Percentiles rank a stretch among this genome's conserved stretches.
Conservation (phyloP, 2,797 vertebrate genomes). For the Prionace glauca region DNA sequence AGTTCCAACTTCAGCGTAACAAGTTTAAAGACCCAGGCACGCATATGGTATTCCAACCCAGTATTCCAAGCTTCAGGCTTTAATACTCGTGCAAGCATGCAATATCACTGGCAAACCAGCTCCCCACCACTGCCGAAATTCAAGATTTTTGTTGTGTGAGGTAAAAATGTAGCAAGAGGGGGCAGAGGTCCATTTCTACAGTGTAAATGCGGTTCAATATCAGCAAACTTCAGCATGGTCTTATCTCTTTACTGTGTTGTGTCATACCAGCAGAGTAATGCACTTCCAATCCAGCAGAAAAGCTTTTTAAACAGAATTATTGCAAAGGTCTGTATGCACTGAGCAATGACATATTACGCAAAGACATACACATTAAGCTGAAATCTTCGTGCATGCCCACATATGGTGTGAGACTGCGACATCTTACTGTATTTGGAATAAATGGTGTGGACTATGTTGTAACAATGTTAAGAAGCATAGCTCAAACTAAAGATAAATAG, state of each 20-base stretch:
- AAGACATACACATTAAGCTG: background rate
- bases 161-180: background rate
- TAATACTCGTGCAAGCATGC: background rate
- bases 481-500: constrained; percentile 1
- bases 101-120: background rate
- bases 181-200: background rate
- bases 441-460: background rate
- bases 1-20: too few relatives aligned
- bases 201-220: background rate
- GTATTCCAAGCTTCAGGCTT: background rate
- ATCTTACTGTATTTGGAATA: constrained; percentile 32
- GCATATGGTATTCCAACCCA: background rate
- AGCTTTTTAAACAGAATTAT: background rate
- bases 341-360: background rate
- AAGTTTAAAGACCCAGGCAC: too few relatives aligned
- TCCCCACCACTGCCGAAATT: background rate
- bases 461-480: background rate
- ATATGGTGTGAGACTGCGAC: background rate
- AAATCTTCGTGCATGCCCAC: background rate
- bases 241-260: background rate
- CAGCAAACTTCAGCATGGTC: background rate
- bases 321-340: background rate
- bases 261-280: too few relatives aligned
- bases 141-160: background rate
- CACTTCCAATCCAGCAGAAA: background rate